Evolutionary conservation across 2,888 invertebrate species (phyloP), one percentile per base, ranked within the genome.

Genomic region (Brachyptera risi): DNA sequence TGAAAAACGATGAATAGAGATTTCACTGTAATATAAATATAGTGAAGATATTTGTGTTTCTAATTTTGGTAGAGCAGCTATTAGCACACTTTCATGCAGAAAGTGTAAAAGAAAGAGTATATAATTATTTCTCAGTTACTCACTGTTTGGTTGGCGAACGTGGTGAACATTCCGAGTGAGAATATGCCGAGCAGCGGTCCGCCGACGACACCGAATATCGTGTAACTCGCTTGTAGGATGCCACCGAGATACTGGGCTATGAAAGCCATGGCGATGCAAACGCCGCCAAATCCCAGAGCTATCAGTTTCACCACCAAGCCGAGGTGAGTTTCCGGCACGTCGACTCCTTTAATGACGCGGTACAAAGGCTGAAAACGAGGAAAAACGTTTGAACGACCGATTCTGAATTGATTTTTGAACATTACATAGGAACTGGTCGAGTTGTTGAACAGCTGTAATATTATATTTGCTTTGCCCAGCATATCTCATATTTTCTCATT

Each of bases 141-240:
- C n/a, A n/a, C n/a, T n/a, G n/a, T n/a, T n/a, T 92, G 83, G 71
- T 87, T 90, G 3, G 88, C 86, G 57, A 76, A 80, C 13, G 87
- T 84, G 37, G 87, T 85, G 66, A 87, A 85, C 89, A 95, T 92
- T 67, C 94, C 94, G 26, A 93, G 76, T 0, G 91, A 87, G 72
- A 94, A 95, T 1, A 93, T 77, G 0, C 88, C 93, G 23, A 94
- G 76, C n/a, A 93, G 73, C 0, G 94, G 94, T 0, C 94, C 94
- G 0, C 93, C 93, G 1, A 91, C 85, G 0, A 92, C 87, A 1
- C 92, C 93, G 70, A 94, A 92, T 66, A 93, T 89, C 0, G 91
- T 91, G 9, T 93, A 76, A 0, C 92, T 84, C 0, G 90, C 88
- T 75, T 93, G 91, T 13, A 96, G 78, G 15, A 96, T 81, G 0